Evolutionary conservation across 2,113 vertebrate genomes (phyloP).

Genomic region (Hyperoodon ampullatus): DNA sequence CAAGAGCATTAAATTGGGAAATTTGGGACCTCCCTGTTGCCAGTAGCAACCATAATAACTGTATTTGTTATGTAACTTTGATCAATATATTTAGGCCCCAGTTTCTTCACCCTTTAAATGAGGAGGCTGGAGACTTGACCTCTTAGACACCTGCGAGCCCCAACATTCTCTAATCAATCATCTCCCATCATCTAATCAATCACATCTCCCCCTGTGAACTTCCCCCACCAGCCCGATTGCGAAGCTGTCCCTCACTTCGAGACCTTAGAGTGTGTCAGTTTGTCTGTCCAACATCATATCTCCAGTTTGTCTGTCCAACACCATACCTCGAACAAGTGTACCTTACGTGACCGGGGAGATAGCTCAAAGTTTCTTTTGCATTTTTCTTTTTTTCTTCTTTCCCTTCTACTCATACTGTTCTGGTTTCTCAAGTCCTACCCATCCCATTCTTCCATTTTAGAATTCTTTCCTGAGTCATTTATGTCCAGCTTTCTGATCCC

Average conservation of each 20-base stretch:
- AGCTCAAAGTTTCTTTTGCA: not conserved
- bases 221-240: not conserved
- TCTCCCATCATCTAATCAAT: not conserved
- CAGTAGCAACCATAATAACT: not conserved
- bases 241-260: not conserved
- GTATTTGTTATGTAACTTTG: not conserved
- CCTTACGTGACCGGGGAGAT: not conserved
- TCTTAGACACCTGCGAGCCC: not conserved
- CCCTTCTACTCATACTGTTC: not conserved
- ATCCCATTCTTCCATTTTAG: not conserved
- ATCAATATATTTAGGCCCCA: not conserved
- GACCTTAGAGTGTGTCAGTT: not conserved
- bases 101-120: not conserved
- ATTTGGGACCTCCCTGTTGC: not conserved
- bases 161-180: not conserved
- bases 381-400: not conserved
- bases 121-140: not conserved
- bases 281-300: too few relatives aligned
- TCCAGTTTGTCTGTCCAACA: not conserved
- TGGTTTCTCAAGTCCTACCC: not conserved
- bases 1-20: not conserved
- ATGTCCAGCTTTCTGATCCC: slow-evolving; percentile 17
- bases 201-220: not conserved
- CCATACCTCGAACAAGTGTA: not conserved
- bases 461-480: slow-evolving; percentile 26